Evolutionary conservation across 2,113 vertebrate species (phyloP).

Genomic region (Paramormyrops kingsleyae): DNA sequence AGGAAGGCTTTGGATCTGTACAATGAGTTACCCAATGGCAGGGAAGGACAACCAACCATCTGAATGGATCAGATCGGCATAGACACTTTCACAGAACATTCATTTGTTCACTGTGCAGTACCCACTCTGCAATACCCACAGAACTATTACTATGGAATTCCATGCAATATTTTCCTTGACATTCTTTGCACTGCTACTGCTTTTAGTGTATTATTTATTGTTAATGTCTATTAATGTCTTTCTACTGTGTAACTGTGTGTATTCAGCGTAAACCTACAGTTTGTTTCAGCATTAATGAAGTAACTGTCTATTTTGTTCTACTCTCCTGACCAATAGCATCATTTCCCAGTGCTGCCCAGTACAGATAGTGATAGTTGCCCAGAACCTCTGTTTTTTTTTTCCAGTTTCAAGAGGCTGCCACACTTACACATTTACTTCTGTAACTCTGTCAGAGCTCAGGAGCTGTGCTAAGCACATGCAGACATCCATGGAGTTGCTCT

Average conservation of each 20-base stretch:
- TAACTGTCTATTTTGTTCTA: neutral
- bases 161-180: neutral
- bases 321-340: neutral
- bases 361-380: neutral
- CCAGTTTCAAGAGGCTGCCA: neutral
- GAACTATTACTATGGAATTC: neutral
- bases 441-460: neutral
- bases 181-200: neutral
- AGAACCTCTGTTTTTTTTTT: neutral
- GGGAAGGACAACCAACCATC: neutral
- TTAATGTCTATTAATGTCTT: neutral
- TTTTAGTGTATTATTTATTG: neutral
- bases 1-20: neutral
- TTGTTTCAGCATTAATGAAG: neutral
- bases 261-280: neutral
- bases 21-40: neutral
- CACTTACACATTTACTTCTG: neutral
- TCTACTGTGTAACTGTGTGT: neutral
- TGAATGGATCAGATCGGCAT: neutral
- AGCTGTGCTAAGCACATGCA: neutral
- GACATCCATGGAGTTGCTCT: neutral
- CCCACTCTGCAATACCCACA: neutral
- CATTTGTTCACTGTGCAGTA: neutral
- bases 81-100: neutral
- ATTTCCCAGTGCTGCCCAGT: neutral